phyloP scores from a whole-genome alignment of 2,113 vertebrate species.

The Alosa alosa region DNA sequence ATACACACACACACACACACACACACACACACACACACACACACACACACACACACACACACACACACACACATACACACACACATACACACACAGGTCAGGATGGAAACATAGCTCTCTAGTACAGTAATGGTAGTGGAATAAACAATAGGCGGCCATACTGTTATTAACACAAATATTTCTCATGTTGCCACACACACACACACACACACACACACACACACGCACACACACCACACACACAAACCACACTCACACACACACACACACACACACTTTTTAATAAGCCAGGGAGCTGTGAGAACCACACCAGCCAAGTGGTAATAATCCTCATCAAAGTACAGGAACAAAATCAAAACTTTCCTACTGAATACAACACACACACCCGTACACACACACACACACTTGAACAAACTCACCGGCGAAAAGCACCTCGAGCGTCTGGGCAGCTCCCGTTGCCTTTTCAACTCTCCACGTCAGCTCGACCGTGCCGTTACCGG shows the following conservation, averaged over 20 bases:
- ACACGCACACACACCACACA: no score
- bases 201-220: no score
- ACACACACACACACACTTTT: background rate
- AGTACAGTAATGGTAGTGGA: no score
- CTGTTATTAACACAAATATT: no score
- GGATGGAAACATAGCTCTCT: conserved; percentile 32
- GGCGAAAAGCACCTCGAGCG: background rate
- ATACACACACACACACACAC: conserved; percentile 9
- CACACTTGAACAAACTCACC: conserved; percentile 16
- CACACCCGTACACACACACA: conserved; percentile 13
- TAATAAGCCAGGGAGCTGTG: no score
- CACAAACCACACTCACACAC: background rate
- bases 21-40: conserved; percentile 36
- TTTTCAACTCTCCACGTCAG: conserved; percentile 36
- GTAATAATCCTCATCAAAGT: no score
- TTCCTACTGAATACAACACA: background rate
- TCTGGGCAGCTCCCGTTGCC: background rate
- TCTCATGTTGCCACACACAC: background rate
- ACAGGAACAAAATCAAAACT: background rate
- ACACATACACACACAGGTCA: background rate
- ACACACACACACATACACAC: conserved; percentile 38
- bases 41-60: conserved; percentile 19
- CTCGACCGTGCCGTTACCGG: conserved; percentile 31
- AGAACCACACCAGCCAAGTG: no score
- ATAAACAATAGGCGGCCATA: background rate